phyloP scores from a whole-genome alignment of 2,888 invertebrate genomes.

The Uloborus plumipes region DNA sequence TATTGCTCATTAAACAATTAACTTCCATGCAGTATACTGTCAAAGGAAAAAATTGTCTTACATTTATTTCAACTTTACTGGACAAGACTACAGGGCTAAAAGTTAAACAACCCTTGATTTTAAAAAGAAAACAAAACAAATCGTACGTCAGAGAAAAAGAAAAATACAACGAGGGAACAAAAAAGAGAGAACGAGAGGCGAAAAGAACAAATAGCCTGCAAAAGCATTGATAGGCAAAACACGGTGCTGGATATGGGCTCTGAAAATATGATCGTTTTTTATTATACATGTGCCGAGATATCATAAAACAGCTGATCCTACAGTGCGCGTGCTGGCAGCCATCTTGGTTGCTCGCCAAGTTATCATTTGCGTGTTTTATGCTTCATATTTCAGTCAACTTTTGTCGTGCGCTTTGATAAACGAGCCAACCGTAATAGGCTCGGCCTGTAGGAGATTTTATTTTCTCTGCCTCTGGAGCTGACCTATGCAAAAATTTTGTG shows the following conservation, averaged over 20 bases:
- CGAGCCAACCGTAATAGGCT: slow-evolving; percentile 41
- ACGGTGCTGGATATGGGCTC: background rate
- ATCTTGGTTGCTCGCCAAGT: slow-evolving; percentile 48
- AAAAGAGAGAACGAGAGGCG: too few species aligned
- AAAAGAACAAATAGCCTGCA: too few species aligned
- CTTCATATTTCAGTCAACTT: slow-evolving; percentile 53
- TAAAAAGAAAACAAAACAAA: too few species aligned
- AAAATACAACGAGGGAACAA: too few species aligned
- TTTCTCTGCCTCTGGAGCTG: slow-evolving; percentile 25
- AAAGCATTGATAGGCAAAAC: too few species aligned
- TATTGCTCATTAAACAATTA: too few species aligned
- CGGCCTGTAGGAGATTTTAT: slow-evolving; percentile 47
- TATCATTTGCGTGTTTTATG: slow-evolving; percentile 62
- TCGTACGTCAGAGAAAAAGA: too few species aligned
- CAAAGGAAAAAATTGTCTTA: too few species aligned
- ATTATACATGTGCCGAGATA: slow-evolving; percentile 29
- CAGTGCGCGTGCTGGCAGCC: slow-evolving; percentile 32
- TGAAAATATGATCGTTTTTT: slow-evolving; percentile 42
- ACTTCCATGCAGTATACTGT: too few species aligned
- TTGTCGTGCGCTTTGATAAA: slow-evolving; percentile 43
- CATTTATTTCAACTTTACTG: too few species aligned
- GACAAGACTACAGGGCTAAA: too few species aligned
- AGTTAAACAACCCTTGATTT: too few species aligned
- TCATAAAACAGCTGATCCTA: slow-evolving; percentile 43
- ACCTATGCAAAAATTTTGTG: slow-evolving; percentile 36